Evolutionary conservation across 2,888 invertebrate genomes (phyloP).

Genomic region (Cheilosia soror): DNA sequence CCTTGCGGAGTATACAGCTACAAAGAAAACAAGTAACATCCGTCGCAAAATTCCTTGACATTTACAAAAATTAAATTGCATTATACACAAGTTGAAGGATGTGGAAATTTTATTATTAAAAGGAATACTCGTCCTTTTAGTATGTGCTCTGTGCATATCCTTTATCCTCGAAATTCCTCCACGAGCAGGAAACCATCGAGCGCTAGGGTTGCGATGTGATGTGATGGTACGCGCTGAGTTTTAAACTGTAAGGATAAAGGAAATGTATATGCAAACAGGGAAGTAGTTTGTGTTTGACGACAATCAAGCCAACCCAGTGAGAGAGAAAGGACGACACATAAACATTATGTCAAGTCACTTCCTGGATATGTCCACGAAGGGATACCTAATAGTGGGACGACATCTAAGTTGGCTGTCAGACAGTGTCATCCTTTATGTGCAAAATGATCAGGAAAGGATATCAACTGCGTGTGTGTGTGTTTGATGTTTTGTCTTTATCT

Average conservation of each 20-base stretch:
- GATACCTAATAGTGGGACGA: conserved; percentile 39
- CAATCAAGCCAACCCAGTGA: conserved; percentile 13
- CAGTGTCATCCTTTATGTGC: conserved; percentile 34
- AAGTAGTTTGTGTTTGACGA: conserved; percentile 70
- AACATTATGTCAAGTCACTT: conserved; percentile 70
- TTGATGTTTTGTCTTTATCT: conserved; percentile 3
- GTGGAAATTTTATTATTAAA: conserved; percentile 67
- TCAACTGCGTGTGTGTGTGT: conserved; percentile 4
- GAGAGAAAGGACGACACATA: conserved; percentile 47
- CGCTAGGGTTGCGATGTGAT: conserved; percentile 20
- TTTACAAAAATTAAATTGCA: conserved; percentile 65
- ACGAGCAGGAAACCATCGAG: conserved; percentile 52
- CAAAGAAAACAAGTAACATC: conserved; percentile 14
- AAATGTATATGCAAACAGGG: conserved; percentile 60
- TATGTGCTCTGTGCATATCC: conserved; percentile 23
- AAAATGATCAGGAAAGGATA: conserved; percentile 27
- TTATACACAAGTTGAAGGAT: conserved; percentile 59
- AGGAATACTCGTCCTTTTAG: conserved; percentile 24
- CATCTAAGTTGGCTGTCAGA: conserved; percentile 24
- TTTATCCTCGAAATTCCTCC: conserved; percentile 34
- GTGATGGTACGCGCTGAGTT: conserved; percentile 9
- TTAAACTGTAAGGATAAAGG: not conserved
- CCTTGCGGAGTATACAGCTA: conserved; percentile 25
- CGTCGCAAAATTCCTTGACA: conserved; percentile 61
- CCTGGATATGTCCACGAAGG: conserved; percentile 53